Evolutionary conservation across 2,113 vertebrate species (phyloP).

Genomic region (Boleophthalmus pectinirostris): DNA sequence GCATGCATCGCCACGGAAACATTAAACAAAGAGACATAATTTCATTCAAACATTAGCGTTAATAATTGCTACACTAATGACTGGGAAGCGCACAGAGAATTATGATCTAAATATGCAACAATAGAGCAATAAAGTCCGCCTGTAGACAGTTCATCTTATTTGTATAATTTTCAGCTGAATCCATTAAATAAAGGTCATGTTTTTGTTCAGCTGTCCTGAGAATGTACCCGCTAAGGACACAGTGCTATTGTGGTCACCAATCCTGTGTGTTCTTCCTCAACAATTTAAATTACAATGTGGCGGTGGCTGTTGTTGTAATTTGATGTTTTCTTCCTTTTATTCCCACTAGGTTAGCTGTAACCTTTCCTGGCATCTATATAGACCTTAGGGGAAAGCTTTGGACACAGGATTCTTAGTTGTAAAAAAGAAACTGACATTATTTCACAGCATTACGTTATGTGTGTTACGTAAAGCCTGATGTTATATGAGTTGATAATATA

Average conservation of each 20-base stretch:
- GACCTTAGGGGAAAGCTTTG: background rate
- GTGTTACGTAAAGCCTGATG: background rate
- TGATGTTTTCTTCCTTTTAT: constrained; percentile 1
- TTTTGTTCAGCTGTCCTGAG: background rate
- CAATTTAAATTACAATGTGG: background rate
- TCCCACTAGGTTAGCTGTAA: background rate
- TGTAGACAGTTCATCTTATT: background rate
- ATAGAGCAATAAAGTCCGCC: background rate
- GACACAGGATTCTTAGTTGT: background rate
- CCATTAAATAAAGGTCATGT: constrained; percentile 3
- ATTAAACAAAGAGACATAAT: background rate
- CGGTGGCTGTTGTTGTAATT: background rate
- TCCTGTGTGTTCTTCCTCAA: background rate
- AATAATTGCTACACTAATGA: constrained; percentile 2
- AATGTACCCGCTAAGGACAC: background rate
- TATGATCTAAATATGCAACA: background rate
- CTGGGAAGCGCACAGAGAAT: background rate
- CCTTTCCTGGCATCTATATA: background rate
- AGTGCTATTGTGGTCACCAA: background rate
- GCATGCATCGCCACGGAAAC: background rate
- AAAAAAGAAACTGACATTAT: background rate
- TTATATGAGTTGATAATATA: background rate
- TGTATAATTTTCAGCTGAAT: background rate
- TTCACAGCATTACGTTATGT: background rate
- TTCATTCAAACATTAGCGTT: background rate